A percentile compares a stretch with the other conserved stretches of the same genome.
Conservation (phyloP, 2,113 vertebrate genomes). For the Chaetodon auriga region DNA sequence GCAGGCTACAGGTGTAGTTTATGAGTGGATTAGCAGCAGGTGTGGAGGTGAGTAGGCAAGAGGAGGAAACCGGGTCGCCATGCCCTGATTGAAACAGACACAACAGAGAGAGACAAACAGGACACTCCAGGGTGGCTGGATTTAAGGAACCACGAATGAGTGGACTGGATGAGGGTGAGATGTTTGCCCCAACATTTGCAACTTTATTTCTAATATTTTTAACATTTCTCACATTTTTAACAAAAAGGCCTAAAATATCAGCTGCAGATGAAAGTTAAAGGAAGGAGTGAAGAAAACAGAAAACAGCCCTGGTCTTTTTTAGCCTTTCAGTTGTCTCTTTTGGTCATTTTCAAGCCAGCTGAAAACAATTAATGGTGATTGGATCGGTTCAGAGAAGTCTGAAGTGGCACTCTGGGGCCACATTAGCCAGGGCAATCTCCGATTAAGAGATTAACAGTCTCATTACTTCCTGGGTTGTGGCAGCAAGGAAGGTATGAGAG, state of each 20-base stretch:
- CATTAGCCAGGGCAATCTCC: constrained; percentile 62
- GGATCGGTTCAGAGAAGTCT: constrained; percentile 49
- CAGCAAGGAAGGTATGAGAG: constrained; percentile 22
- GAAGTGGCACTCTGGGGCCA: constrained; percentile 58
- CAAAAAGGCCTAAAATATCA: background rate
- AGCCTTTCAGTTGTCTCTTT: constrained; percentile 64
- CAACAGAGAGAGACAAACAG: background rate
- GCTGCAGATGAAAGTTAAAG: background rate
- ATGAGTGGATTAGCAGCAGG: too few species aligned
- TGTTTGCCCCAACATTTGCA: background rate
- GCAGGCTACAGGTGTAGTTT: too few species aligned
- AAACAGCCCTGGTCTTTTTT: constrained; percentile 15
- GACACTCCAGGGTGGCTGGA: background rate
- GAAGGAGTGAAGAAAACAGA: background rate
- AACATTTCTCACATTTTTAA: background rate
- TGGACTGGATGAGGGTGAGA: background rate
- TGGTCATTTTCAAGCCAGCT: constrained; percentile 61
- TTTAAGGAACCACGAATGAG: background rate
- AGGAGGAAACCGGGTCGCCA: too few species aligned
- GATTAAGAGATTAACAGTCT: constrained; percentile 77
- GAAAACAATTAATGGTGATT: constrained; percentile 74
- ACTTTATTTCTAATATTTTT: too few species aligned
- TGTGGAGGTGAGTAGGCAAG: too few species aligned
- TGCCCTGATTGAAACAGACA: background rate
- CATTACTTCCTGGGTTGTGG: constrained; percentile 65